These are phyloP conservation scores for Allygus modestus DNA, from an alignment of 2,888 invertebrate genomes.

Conservation along the genomic window DNA sequence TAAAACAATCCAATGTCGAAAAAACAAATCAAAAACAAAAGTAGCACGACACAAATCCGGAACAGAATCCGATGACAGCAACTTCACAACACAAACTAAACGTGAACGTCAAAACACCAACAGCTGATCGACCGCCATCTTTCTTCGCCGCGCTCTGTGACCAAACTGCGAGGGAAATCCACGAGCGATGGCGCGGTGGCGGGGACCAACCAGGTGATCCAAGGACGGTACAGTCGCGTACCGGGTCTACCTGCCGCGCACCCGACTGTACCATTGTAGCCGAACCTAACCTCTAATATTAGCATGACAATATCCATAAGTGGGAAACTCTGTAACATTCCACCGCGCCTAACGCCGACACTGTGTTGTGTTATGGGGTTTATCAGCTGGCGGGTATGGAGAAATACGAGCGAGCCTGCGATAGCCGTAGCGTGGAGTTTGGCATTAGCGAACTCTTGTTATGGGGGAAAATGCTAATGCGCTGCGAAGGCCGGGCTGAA, in stretches of 20 bases:
- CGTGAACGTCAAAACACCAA: conserved; percentile 41
- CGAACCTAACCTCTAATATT: conserved; percentile 46
- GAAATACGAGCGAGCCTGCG: not conserved
- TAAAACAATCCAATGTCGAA: not conserved
- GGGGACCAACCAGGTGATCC: not conserved
- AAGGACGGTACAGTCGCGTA: conserved; percentile 7
- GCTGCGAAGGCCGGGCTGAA: not conserved
- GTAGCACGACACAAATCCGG: conserved; percentile 14
- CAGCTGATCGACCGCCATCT: conserved; percentile 48
- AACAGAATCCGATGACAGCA: not conserved
- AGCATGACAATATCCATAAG: conserved; percentile 40
- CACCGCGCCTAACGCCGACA: not conserved
- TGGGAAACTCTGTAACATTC: conserved; percentile 34
- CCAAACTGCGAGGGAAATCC: conserved; percentile 42
- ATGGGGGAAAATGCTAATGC: conserved; percentile 23
- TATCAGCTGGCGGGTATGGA: not conserved
- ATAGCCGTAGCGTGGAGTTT: not conserved
- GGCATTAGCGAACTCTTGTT: not conserved
- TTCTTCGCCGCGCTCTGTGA: conserved; percentile 34
- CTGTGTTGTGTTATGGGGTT: not conserved
- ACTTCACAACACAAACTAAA: conserved; percentile 34
- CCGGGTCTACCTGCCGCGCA: not conserved
- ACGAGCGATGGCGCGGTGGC: not conserved
- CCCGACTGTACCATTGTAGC: conserved; percentile 37
- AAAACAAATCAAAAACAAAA: not conserved